Percentiles rank a stretch among this genome's conserved stretches.
These are phyloP conservation scores for Macrophya annulata DNA, from an alignment of 2,888 invertebrate species.

Conservation along the genomic window DNA sequence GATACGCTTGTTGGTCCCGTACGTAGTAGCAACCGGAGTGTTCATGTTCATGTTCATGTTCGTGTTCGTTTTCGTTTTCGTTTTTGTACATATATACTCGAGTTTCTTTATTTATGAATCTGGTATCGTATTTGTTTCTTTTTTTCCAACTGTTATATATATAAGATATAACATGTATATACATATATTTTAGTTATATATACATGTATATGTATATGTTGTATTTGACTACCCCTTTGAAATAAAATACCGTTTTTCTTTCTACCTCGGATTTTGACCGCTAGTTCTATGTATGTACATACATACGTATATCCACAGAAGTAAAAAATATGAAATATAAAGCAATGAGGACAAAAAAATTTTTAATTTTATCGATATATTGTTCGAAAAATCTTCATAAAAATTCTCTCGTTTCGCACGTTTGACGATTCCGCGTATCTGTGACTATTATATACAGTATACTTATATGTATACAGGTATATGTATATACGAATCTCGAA, in stretches of 20 bases:
- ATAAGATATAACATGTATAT: too few relatives aligned
- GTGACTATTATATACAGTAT: too few relatives aligned
- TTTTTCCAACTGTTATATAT: not conserved
- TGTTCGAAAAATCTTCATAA: too few relatives aligned
- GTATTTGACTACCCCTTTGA: not conserved
- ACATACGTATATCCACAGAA: not conserved
- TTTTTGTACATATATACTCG: not conserved
- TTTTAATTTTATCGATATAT: too few relatives aligned
- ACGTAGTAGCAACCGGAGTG: not conserved
- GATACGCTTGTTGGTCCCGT: not conserved
- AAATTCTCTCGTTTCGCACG: too few relatives aligned
- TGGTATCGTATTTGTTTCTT: not conserved
- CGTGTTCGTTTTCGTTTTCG: conserved; percentile 4
- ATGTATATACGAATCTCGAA: too few relatives aligned
- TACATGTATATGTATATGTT: not conserved
- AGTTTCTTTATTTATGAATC: conserved; percentile 22
- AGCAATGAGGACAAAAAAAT: not conserved
- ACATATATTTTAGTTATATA: too few relatives aligned
- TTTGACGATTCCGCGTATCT: too few relatives aligned
- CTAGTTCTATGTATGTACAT: too few relatives aligned
- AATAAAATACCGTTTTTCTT: not conserved
- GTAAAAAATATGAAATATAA: too few relatives aligned
- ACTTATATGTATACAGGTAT: too few relatives aligned
- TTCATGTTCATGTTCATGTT: not conserved
- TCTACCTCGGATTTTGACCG: not conserved